Conservation (phyloP, 2,797 vertebrate species). For the Luscinia luscinia region DNA sequence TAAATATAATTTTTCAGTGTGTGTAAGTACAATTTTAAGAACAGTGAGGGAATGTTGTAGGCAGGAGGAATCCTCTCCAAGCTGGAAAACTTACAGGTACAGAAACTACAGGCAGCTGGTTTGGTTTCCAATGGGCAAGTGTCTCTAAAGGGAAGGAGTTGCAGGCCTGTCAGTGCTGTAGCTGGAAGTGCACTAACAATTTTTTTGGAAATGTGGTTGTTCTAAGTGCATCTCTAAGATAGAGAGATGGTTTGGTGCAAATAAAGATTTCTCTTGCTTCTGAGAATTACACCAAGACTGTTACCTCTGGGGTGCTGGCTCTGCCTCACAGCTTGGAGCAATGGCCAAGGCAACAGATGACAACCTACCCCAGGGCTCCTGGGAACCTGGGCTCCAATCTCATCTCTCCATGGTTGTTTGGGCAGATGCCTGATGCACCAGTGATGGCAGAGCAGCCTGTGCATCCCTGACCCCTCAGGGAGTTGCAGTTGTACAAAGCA, state of each 20-base stretch:
- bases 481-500: neutral
- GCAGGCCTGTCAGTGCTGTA: neutral
- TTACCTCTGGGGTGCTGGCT: neutral
- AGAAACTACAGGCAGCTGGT: neutral
- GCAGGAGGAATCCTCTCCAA: neutral
- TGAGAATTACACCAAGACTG: neutral
- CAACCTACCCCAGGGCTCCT: neutral
- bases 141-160: neutral
- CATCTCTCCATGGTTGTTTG: fast-evolving
- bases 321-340: neutral
- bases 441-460: neutral
- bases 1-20: neutral
- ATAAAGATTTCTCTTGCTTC: neutral
- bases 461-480: neutral
- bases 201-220: neutral
- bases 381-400: fast-evolving
- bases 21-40: neutral
- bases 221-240: neutral
- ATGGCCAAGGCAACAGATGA: neutral
- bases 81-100: neutral
- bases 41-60: neutral
- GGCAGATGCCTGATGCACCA: neutral
- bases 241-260: neutral
- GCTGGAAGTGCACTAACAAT: neutral
- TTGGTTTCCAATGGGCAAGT: neutral